These are phyloP conservation scores for Netelia virgata DNA, from an alignment of 2,888 invertebrate species.

Conservation along the genomic window DNA sequence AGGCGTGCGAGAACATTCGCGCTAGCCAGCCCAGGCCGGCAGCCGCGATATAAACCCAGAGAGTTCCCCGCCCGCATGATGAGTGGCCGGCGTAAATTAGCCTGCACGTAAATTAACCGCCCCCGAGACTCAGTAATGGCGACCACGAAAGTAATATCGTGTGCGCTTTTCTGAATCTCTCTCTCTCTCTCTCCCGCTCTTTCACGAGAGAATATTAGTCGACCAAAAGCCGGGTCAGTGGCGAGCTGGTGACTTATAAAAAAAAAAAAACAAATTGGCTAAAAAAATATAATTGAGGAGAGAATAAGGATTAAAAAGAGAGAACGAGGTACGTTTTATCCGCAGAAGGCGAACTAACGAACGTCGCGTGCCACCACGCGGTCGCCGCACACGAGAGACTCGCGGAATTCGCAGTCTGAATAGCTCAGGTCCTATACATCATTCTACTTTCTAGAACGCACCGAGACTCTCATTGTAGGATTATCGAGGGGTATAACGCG, in stretches of 20 bases:
- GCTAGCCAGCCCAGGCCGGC: slow-evolving; percentile 66
- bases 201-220: slow-evolving; percentile 24
- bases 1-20: slow-evolving; percentile 62
- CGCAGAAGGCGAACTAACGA: slow-evolving; percentile 72
- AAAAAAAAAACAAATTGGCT: slow-evolving; percentile 27
- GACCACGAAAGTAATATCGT: slow-evolving; percentile 73
- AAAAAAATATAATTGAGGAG: slow-evolving; percentile 37
- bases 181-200: slow-evolving; percentile 39
- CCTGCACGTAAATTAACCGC: slow-evolving; percentile 81
- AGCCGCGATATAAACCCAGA: slow-evolving; percentile 77
- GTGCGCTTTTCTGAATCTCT: slow-evolving; percentile 48
- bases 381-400: slow-evolving; percentile 47
- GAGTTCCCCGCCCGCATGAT: slow-evolving; percentile 74
- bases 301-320: slow-evolving; percentile 46
- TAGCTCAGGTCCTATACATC: slow-evolving; percentile 20
- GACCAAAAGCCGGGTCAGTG: slow-evolving; percentile 38
- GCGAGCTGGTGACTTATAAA: slow-evolving; percentile 49
- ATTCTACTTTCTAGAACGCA: slow-evolving; percentile 22
- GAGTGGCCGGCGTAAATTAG: slow-evolving; percentile 81
- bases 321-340: slow-evolving; percentile 45
- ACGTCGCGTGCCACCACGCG: slow-evolving; percentile 77
- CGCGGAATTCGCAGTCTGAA: slow-evolving; percentile 28
- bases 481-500: neutral
- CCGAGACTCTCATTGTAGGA: neutral
- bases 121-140: slow-evolving; percentile 76